These are phyloP conservation scores for Anoncus sp. DNA, from an alignment of 2,888 invertebrate species.

Conservation along the genomic window DNA sequence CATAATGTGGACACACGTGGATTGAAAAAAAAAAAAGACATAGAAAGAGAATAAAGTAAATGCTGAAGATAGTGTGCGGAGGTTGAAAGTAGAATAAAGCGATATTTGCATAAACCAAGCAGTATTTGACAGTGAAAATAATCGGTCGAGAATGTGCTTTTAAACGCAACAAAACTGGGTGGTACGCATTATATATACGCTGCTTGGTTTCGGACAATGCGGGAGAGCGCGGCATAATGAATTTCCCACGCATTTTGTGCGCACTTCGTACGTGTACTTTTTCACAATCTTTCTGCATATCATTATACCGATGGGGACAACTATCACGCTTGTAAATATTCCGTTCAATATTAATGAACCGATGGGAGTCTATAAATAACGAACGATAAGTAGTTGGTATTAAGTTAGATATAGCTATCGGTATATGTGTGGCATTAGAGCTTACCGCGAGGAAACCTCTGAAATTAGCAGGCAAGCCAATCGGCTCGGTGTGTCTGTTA, in stretches of 20 bases:
- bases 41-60: conserved; percentile 40
- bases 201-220: conserved; percentile 42
- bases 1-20: conserved; percentile 44
- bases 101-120: conserved; percentile 59
- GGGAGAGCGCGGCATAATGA: conserved; percentile 51
- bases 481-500: conserved; percentile 47
- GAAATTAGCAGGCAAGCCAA: conserved; percentile 51
- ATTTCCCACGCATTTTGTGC: conserved; percentile 56
- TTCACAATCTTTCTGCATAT: conserved; percentile 22
- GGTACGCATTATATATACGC: conserved; percentile 25
- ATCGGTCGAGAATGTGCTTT: conserved; percentile 48
- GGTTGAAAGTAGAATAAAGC: conserved; percentile 42
- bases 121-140: conserved; percentile 56
- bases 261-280: conserved; percentile 5
- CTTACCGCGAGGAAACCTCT: conserved; percentile 17
- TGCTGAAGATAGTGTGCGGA: conserved; percentile 22
- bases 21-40: conserved; percentile 4
- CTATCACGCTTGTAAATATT: conserved; percentile 44
- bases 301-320: conserved; percentile 46
- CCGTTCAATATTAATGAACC: conserved; percentile 58
- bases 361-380: conserved; percentile 57
- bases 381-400: conserved; percentile 46
- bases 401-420: conserved; percentile 14
- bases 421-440: conserved; percentile 30
- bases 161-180: conserved; percentile 45